Percentiles rank a stretch among this genome's conserved stretches.
Evolutionary conservation across 2,113 vertebrate species (phyloP).

Genomic region (Nerophis ophidion): DNA sequence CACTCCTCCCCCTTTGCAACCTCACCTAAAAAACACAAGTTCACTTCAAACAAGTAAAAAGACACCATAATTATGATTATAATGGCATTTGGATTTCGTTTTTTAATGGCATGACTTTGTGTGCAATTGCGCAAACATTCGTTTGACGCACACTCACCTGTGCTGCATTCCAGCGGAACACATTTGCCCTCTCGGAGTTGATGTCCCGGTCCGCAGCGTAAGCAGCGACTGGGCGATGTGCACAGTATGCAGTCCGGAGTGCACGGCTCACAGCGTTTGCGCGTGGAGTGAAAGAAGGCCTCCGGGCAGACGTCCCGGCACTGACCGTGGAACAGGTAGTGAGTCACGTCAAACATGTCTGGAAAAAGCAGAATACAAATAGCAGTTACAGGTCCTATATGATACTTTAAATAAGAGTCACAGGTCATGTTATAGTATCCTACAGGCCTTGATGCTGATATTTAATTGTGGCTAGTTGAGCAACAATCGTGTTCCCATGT

Average conservation of each 20-base stretch:
- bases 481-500: no score
- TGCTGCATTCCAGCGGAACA: conserved; percentile 67
- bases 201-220: conserved; percentile 71
- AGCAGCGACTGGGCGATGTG: conserved; percentile 59
- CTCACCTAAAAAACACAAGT: conserved; percentile 66
- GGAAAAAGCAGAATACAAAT: conserved; percentile 13
- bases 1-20: conserved; percentile 72
- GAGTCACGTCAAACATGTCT: conserved; percentile 71
- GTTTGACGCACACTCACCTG: conserved; percentile 64
- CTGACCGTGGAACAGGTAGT: conserved; percentile 72
- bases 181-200: conserved; percentile 67
- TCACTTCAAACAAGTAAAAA: neutral
- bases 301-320: conserved; percentile 78
- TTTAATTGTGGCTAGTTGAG: no score
- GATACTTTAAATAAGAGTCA: no score
- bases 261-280: conserved; percentile 72
- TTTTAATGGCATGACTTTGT: neutral
- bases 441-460: no score
- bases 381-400: no score
- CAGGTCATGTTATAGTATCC: no score
- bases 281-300: conserved; percentile 57
- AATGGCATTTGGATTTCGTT: no score
- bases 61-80: no score
- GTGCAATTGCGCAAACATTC: neutral
- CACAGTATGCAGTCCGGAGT: conserved; percentile 74